Conservation (phyloP, 2,797 vertebrate species). For the Vespertilio murinus region DNA sequence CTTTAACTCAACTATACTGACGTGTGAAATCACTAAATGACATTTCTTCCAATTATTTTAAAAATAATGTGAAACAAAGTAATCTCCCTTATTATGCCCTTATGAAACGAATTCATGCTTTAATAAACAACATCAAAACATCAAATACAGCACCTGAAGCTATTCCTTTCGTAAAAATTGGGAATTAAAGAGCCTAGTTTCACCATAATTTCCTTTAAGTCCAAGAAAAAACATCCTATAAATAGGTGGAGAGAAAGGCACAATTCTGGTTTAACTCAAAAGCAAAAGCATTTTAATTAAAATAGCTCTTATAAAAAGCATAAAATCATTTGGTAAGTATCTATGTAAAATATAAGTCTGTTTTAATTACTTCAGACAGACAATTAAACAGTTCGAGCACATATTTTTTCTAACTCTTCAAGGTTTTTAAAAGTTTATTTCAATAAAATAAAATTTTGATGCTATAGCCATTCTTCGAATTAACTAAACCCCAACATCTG, state of each 20-base stretch:
- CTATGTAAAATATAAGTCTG: background rate
- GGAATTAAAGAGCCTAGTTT: slow-evolving; percentile 14
- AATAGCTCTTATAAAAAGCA: slow-evolving; percentile 13
- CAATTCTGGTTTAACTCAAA: slow-evolving; percentile 9
- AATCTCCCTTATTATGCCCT: background rate
- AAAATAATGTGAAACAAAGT: slow-evolving; percentile 13
- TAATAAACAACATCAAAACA: slow-evolving; percentile 37
- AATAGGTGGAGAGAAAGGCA: background rate
- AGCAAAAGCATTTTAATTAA: slow-evolving; percentile 8
- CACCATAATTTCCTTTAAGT: background rate
- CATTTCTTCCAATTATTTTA: slow-evolving; percentile 10
- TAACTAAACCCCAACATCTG: slow-evolving; percentile 55
- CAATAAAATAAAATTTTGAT: background rate
- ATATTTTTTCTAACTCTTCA: background rate
- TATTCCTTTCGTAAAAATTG: background rate
- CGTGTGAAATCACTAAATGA: background rate
- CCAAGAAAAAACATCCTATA: slow-evolving; percentile 27
- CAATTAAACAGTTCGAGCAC: background rate
- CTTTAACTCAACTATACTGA: background rate
- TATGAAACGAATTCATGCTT: background rate
- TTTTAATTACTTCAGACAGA: background rate
- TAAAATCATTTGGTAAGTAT: background rate
- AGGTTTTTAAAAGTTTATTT: background rate
- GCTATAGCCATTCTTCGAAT: background rate
- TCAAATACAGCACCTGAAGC: background rate